Evolutionary conservation across 2,888 invertebrate species (phyloP).

Genomic region (Leptogaster cylindrica): DNA sequence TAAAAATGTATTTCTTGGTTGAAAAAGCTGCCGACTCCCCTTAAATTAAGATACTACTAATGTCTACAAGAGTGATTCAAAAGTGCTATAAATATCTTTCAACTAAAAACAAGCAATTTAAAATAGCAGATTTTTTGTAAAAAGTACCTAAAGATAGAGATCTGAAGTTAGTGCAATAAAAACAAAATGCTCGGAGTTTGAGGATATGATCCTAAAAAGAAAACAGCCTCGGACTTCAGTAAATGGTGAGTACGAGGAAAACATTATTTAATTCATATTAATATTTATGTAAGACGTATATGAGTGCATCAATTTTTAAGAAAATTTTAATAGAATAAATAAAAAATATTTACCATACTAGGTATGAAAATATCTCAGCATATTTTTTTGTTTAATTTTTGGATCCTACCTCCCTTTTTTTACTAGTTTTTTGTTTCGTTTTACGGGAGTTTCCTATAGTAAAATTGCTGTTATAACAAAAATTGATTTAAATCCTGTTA

Average conservation of each 20-base stretch:
- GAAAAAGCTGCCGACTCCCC: too few relatives aligned
- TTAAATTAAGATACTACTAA: not conserved
- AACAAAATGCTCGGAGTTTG: slow-evolving; percentile 12
- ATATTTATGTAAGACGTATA: too few relatives aligned
- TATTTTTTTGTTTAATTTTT: slow-evolving; percentile 14
- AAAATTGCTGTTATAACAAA: too few relatives aligned
- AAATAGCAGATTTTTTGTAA: not conserved
- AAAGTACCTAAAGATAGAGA: not conserved
- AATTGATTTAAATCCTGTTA: too few relatives aligned
- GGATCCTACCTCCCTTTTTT: not conserved
- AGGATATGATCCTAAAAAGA: slow-evolving; percentile 19
- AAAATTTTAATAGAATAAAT: slow-evolving; percentile 9
- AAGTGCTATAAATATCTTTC: not conserved
- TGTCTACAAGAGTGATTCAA: not conserved
- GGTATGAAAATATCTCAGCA: not conserved
- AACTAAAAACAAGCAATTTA: not conserved
- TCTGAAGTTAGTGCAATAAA: not conserved
- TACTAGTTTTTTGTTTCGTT: not conserved
- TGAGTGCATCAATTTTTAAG: not conserved
- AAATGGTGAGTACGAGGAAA: not conserved
- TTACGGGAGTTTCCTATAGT: too few relatives aligned
- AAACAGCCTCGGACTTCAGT: slow-evolving; percentile 7
- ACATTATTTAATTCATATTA: slow-evolving; percentile 12
- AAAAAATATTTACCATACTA: not conserved
- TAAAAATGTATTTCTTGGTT: too few relatives aligned